phyloP scores from a whole-genome alignment of 2,797 vertebrate species.

The Pipistrellus pygmaeus region DNA sequence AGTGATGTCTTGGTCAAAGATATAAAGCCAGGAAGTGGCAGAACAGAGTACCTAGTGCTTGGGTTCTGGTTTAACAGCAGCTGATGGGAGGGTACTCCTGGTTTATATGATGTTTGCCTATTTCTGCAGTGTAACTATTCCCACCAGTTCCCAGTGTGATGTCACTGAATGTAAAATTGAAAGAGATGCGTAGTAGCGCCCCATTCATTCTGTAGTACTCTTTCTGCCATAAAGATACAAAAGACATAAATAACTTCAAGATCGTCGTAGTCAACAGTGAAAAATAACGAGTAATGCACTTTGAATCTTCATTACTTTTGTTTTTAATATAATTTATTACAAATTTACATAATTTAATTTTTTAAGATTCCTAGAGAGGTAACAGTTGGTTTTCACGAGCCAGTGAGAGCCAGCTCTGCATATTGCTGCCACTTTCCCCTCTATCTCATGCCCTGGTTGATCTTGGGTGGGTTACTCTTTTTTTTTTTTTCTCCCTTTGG shows the following conservation, averaged over 20 bases:
- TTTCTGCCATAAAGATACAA: not conserved
- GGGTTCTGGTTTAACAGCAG: not conserved
- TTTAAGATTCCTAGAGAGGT: conserved; percentile 5
- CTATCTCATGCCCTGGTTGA: not conserved
- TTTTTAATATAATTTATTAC: not conserved
- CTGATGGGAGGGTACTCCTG: not conserved
- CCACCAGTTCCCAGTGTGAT: not conserved
- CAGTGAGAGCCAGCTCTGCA: not conserved
- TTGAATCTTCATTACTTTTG: not conserved
- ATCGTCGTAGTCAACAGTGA: not conserved
- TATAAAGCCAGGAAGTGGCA: not conserved
- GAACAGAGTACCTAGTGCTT: conserved; percentile 37
- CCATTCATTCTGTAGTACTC: not conserved
- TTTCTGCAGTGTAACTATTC: not conserved
- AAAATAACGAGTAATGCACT: not conserved
- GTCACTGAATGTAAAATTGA: not conserved
- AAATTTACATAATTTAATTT: conserved; percentile 22
- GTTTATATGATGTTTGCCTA: not conserved
- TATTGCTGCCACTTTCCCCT: not conserved
- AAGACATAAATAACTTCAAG: not conserved
- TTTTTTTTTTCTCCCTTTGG: not conserved
- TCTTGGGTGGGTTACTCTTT: not conserved
- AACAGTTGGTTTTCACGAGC: not conserved
- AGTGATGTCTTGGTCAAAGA: not conserved
- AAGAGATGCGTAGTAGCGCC: not conserved